Percentiles rank a stretch among this genome's conserved stretches.
Evolutionary conservation across 2,797 vertebrate species (phyloP).

Genomic region (Setipinna tenuifilis): DNA sequence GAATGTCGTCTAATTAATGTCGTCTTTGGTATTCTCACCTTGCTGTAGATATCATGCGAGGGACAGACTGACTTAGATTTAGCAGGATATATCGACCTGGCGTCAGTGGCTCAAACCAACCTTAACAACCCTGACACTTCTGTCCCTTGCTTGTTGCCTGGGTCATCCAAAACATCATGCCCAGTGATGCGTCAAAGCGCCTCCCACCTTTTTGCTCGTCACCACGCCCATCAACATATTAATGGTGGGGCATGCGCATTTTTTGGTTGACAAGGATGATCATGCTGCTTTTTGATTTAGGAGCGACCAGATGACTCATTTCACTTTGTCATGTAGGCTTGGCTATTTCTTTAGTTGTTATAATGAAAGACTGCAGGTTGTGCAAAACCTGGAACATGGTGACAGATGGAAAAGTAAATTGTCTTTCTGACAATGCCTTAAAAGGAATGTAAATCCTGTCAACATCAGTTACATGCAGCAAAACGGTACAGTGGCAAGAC

Average conservation of each 20-base stretch:
- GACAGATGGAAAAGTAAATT: no score
- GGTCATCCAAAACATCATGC: constrained; percentile 9
- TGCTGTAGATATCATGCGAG: not conserved
- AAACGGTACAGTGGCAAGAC: no score
- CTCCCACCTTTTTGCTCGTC: not conserved
- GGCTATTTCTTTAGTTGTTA: no score
- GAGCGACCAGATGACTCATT: no score
- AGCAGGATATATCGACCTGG: not conserved
- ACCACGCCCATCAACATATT: not conserved
- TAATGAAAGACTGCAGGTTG: no score
- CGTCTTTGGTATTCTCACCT: not conserved
- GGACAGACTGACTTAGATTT: not conserved
- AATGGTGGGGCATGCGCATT: not conserved
- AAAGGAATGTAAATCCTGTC: no score
- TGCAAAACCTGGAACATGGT: no score
- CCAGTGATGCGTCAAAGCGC: not conserved
- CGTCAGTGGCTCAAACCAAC: not conserved
- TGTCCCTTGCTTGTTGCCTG: constrained; percentile 9
- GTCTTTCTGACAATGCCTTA: no score
- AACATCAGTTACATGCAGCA: no score
- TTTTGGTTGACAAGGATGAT: constrained; percentile 1
- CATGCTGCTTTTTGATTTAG: not conserved
- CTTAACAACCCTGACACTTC: not conserved
- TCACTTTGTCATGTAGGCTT: no score
- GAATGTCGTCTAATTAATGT: not conserved